Conservation (phyloP, 2,797 vertebrate species). For the Cercopithecus neglectus region DNA sequence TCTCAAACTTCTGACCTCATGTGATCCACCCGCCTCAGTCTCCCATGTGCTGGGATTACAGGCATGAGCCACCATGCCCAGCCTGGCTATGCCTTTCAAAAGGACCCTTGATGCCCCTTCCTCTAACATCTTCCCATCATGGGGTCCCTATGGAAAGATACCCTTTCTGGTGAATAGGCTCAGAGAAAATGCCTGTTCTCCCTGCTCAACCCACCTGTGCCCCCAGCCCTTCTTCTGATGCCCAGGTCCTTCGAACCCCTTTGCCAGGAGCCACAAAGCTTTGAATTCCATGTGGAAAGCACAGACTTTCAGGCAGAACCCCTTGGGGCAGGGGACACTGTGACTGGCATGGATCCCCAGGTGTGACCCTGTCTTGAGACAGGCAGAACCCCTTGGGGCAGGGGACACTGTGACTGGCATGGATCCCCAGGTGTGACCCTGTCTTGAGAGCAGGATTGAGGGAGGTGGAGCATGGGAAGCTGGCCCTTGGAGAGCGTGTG, state of each 20-base stretch:
- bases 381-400: fast-evolving
- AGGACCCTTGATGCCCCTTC: background rate
- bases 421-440: background rate
- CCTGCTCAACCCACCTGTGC: background rate
- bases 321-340: fast-evolving
- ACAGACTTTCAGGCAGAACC: background rate
- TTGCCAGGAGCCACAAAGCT: background rate
- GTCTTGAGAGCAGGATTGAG: background rate
- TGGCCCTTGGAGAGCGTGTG: background rate
- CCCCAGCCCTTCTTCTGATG: background rate
- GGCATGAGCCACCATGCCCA: background rate
- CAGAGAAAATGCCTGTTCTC: background rate
- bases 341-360: background rate
- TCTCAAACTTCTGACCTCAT: background rate
- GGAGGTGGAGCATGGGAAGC: background rate
- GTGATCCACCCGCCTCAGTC: background rate
- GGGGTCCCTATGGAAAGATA: background rate
- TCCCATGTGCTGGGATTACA: background rate
- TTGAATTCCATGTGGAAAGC: background rate
- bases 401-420: background rate
- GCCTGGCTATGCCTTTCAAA: background rate
- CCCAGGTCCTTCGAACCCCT: background rate
- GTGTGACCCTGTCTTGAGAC: background rate
- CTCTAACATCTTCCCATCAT: background rate
- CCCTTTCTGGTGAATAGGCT: background rate